phyloP scores from a whole-genome alignment of 2,888 invertebrate species.

The Drosophila macrothrix region DNA sequence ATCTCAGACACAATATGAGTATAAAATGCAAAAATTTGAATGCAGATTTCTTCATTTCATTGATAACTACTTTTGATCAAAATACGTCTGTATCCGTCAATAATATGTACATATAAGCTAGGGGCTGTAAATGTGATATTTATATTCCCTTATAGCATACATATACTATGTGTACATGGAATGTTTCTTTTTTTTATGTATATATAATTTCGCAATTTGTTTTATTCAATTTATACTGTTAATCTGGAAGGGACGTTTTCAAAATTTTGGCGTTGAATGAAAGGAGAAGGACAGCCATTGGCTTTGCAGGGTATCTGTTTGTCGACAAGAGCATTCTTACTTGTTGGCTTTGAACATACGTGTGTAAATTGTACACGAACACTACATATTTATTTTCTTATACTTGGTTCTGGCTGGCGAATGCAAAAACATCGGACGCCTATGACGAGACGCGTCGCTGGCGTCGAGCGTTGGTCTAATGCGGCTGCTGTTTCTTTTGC shows the following conservation, averaged over 20 bases:
- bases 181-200: neutral
- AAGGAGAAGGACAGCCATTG: neutral
- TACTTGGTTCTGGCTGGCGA: conserved; percentile 30
- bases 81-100: neutral
- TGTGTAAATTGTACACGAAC: conserved; percentile 1
- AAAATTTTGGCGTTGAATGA: neutral
- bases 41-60: neutral
- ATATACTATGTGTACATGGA: neutral
- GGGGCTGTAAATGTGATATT: too few species aligned
- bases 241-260: neutral
- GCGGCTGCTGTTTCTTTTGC: conserved; percentile 31
- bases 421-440: conserved; percentile 43
- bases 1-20: neutral
- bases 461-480: conserved; percentile 26
- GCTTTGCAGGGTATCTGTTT: neutral
- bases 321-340: neutral
- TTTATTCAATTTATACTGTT: neutral
- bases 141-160: neutral
- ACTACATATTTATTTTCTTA: conserved; percentile 19
- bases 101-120: neutral
- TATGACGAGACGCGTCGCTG: conserved; percentile 27
- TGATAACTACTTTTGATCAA: neutral
- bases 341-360: neutral
- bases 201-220: neutral
- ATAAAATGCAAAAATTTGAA: neutral